phyloP scores from a whole-genome alignment of 2,888 invertebrate species.

The Alloscopus bannaensis region DNA sequence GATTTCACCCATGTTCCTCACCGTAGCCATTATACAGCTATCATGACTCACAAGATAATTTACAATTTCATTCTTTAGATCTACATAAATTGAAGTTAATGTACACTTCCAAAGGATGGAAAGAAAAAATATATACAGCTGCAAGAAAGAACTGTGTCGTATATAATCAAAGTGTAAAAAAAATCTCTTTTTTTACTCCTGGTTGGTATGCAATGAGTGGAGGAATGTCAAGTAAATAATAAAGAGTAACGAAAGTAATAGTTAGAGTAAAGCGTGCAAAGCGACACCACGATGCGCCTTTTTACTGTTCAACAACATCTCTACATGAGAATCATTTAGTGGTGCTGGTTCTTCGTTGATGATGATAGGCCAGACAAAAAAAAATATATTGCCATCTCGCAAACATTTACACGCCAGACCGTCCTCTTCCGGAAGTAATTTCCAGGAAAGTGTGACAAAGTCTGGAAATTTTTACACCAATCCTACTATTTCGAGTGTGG shows the following conservation, averaged over 20 bases:
- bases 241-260: constrained; percentile 50
- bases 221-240: constrained; percentile 29
- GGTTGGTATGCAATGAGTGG: constrained; percentile 24
- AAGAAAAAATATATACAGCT: constrained; percentile 35
- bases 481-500: constrained; percentile 43
- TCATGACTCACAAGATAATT: constrained; percentile 39
- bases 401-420: constrained; percentile 42
- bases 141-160: constrained; percentile 6
- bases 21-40: constrained; percentile 1
- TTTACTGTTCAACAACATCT: constrained; percentile 55
- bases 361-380: constrained; percentile 42
- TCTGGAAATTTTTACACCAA: background rate
- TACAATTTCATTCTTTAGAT: constrained; percentile 46
- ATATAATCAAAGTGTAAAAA: constrained; percentile 34
- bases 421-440: constrained; percentile 44
- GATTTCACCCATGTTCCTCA: background rate
- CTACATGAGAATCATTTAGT: too few relatives aligned
- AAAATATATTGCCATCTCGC: constrained; percentile 6
- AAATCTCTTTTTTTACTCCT: constrained; percentile 23
- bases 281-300: constrained; percentile 55
- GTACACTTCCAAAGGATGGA: constrained; percentile 50
- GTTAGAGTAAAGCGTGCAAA: constrained; percentile 29
- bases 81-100: constrained; percentile 49
- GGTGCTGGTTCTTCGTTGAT: constrained; percentile 23
- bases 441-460: constrained; percentile 24